phyloP scores from a whole-genome alignment of 2,113 vertebrate species.

The Stomatorhinus ivindoensis region DNA sequence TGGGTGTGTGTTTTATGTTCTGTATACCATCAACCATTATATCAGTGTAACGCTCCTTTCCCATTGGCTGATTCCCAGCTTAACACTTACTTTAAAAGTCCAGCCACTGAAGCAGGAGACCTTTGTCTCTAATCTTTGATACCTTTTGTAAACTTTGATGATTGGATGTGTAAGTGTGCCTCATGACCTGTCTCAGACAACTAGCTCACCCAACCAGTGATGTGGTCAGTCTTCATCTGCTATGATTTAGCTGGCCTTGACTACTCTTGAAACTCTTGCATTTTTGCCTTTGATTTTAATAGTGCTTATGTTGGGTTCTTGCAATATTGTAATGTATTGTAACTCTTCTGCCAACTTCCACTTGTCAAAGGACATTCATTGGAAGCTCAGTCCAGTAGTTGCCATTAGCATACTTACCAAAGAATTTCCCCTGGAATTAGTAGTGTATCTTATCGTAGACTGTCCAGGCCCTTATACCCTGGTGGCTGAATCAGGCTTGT shows the following conservation, averaged over 20 bases:
- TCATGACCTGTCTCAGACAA: neutral
- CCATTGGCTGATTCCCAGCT: neutral
- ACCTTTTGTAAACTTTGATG: neutral
- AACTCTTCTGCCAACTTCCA: neutral
- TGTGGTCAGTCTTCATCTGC: neutral
- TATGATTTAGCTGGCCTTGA: neutral
- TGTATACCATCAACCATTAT: neutral
- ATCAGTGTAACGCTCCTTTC: neutral
- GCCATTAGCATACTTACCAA: neutral
- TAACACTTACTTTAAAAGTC: neutral
- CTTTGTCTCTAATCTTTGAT: neutral
- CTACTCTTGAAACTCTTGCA: neutral
- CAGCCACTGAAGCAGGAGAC: neutral
- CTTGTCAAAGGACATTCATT: neutral
- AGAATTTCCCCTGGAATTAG: neutral
- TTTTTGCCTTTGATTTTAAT: neutral
- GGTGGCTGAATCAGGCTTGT: neutral
- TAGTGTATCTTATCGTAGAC: neutral
- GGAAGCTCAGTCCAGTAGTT: neutral
- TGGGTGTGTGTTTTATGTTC: neutral
- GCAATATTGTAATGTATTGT: neutral
- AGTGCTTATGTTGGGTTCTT: neutral
- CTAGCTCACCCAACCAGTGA: neutral
- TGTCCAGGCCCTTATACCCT: neutral
- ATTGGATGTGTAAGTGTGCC: neutral